Evolutionary conservation across 2,797 vertebrate genomes (phyloP), one percentile per base, ranked within the genome.

Genomic region (Leuciscus waleckii): DNA sequence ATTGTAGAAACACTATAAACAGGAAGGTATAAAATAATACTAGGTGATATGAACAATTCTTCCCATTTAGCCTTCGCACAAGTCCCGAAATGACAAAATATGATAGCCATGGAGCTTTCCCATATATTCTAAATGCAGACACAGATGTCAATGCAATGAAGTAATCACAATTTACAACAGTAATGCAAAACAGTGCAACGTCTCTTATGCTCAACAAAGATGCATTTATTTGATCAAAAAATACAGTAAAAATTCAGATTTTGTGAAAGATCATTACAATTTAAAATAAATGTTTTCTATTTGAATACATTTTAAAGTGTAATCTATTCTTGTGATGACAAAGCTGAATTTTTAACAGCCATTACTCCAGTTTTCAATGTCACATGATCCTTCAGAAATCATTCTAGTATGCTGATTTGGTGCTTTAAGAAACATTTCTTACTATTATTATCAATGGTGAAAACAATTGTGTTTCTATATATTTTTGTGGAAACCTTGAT

Each of bases 1-100:
- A 56, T 58, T 29, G 43, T 1, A 79, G 37, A 79, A 63, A 63
- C 56, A 41, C 23, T 79, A 63, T 79, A 41, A 63, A 63, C 4
- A 63, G 37, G 37, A 5, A 61, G 75, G 51, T 78, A 63, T 79
- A 79, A 39, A 79, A 61, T 63, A 26, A 79, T 43, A 46, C 56
- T 58, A 7, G 6, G 51, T 39, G 21, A 26, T 26, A 61, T 77
- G 21, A 41, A 9, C 37, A 54, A 10, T 23, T 77, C 29, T 37
- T 32, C 26, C 13, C 26, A 37, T 16, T 3, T n/a, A 77, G 35
- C 23, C 35, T 17, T 16, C 35, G 8, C 13, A 54, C 17, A 16
- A 2, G 54, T 26, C 7, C 2, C 2, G 32, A 77, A 39, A 58
- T 77, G 23, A 58, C 74, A 43, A 29, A 43, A 63, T 16, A 13